Evolutionary conservation across 2,797 vertebrate genomes (phyloP).

Genomic region (Lacerta viridis): DNA sequence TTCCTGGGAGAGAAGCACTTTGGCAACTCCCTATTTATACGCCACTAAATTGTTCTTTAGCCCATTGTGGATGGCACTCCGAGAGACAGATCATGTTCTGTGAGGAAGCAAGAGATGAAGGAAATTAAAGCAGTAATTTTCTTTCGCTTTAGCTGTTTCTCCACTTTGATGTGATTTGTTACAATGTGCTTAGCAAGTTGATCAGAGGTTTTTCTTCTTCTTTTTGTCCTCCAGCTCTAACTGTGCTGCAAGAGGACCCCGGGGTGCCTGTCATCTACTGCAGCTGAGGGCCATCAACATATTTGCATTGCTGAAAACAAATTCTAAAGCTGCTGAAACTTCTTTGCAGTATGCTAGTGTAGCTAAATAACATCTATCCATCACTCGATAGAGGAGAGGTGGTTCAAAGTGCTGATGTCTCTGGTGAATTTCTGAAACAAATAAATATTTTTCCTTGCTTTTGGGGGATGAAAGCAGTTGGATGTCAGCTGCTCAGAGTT

Average conservation of each 20-base stretch:
- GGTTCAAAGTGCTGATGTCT: slow-evolving; percentile 61
- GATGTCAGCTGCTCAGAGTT: neutral
- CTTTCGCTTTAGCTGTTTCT: slow-evolving; percentile 45
- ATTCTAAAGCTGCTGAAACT: slow-evolving; percentile 51
- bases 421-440: accelerated
- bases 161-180: slow-evolving; percentile 61
- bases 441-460: slow-evolving; percentile 18
- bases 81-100: neutral
- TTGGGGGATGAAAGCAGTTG: slow-evolving; percentile 53
- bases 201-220: slow-evolving; percentile 20
- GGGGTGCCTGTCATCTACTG: slow-evolving; percentile 61
- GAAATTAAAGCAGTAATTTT: slow-evolving; percentile 69
- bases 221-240: slow-evolving; percentile 39
- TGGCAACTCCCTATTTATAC: accelerated
- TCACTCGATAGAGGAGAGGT: slow-evolving; percentile 58
- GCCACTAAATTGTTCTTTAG: slow-evolving; percentile 26
- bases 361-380: slow-evolving; percentile 60
- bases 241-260: slow-evolving; percentile 45
- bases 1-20: neutral
- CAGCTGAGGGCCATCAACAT: slow-evolving; percentile 57
- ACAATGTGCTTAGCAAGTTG: slow-evolving; percentile 49
- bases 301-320: slow-evolving; percentile 53
- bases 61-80: neutral
- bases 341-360: slow-evolving; percentile 7
- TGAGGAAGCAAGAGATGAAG: neutral